Evolutionary conservation across 2,113 vertebrate genomes (phyloP).

Genomic region (Dolichotis patagonum): DNA sequence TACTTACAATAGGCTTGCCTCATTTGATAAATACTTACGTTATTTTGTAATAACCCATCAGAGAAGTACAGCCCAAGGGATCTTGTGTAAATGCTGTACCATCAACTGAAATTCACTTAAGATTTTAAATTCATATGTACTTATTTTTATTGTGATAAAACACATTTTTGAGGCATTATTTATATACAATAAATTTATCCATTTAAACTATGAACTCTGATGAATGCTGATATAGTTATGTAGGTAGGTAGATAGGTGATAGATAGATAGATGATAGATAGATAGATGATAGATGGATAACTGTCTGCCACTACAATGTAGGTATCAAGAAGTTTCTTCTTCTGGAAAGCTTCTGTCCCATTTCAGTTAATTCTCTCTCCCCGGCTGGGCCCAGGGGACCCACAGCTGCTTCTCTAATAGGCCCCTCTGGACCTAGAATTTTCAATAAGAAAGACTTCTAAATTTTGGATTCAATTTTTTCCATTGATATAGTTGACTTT

Average conservation of each 20-base stretch:
- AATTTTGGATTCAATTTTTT: background rate
- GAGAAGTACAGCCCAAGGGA: conserved; percentile 70
- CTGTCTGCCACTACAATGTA: background rate
- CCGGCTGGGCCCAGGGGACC: too few species aligned
- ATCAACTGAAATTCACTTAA: conserved; percentile 41
- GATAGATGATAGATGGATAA: too few species aligned
- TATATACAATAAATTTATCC: background rate
- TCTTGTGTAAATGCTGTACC: conserved; percentile 69
- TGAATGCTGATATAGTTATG: background rate
- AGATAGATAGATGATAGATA: too few species aligned
- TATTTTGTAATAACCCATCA: conserved; percentile 83
- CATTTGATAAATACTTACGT: conserved; percentile 79
- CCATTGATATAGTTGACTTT: background rate
- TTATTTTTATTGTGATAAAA: background rate
- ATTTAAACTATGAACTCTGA: background rate
- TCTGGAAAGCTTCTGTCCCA: background rate
- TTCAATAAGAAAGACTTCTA: background rate
- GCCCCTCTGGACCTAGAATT: background rate
- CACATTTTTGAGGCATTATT: background rate
- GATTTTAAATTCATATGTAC: background rate
- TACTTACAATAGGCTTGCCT: conserved; percentile 78
- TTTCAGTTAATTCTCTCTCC: background rate
- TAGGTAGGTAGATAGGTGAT: too few species aligned
- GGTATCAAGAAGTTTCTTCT: background rate
- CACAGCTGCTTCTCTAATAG: background rate